A percentile compares a stretch with the other conserved stretches of the same genome.
Evolutionary conservation across 2,113 vertebrate species (phyloP).

Genomic region (Apeltes quadracus): DNA sequence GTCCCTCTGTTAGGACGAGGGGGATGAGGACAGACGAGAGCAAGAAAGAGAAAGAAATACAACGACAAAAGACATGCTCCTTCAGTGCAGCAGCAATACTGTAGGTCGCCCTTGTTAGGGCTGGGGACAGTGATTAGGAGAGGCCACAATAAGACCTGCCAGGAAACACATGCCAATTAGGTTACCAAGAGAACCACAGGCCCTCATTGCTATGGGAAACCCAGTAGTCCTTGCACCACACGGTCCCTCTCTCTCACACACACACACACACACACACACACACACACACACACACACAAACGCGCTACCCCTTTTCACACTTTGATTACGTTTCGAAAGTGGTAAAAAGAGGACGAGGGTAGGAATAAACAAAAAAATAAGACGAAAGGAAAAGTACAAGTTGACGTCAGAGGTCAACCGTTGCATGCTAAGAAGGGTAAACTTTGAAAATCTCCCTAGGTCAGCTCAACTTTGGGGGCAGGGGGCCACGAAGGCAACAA

Average conservation of each 20-base stretch:
- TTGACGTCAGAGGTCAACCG: slow-evolving; percentile 24
- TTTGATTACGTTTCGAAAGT: slow-evolving; percentile 66
- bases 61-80: slow-evolving; percentile 79
- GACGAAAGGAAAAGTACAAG: slow-evolving; percentile 29
- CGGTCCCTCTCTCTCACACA: slow-evolving; percentile 17
- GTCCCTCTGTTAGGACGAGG: slow-evolving; percentile 63
- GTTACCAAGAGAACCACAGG: slow-evolving; percentile 79
- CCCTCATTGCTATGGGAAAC: slow-evolving; percentile 77
- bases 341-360: slow-evolving; percentile 30
- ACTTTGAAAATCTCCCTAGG: slow-evolving; percentile 19
- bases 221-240: slow-evolving; percentile 53
- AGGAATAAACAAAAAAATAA: neutral
- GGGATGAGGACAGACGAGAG: slow-evolving; percentile 67
- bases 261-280: neutral
- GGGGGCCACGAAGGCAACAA: slow-evolving; percentile 17
- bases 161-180: slow-evolving; percentile 83
- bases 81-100: slow-evolving; percentile 73
- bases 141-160: slow-evolving; percentile 79
- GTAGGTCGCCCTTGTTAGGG: slow-evolving; percentile 78
- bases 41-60: slow-evolving; percentile 73
- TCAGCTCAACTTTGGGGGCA: neutral
- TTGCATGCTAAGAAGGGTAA: slow-evolving; percentile 24
- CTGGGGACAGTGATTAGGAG: slow-evolving; percentile 79
- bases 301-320: slow-evolving; percentile 45
- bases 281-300: slow-evolving; percentile 2